Percentiles rank a stretch among this genome's conserved stretches.
Evolutionary conservation across 2,797 vertebrate genomes (phyloP).

Genomic region (Ceyx erithaca): DNA sequence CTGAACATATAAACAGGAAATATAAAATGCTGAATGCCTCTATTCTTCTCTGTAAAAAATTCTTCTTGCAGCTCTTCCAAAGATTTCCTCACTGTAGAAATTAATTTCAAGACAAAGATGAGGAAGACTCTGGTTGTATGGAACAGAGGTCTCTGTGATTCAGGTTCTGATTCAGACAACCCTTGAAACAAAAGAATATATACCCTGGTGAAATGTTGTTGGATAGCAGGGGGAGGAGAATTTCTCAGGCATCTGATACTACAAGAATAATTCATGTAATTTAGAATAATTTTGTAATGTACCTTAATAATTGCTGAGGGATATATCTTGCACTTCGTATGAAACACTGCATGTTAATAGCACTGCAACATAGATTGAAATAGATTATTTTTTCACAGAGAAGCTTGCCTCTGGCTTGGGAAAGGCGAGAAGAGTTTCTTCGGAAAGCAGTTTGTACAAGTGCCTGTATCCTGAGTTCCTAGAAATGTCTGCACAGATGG

Average conservation of each 20-base stretch:
- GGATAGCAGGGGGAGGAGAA: background rate
- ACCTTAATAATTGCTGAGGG: background rate
- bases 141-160: background rate
- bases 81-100: background rate
- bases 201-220: background rate
- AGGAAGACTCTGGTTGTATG: background rate
- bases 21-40: background rate
- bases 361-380: background rate
- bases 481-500: background rate
- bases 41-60: background rate
- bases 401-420: background rate
- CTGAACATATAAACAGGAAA: background rate
- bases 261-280: background rate
- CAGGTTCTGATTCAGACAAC: background rate
- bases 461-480: background rate
- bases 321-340: background rate
- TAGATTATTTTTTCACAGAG: background rate
- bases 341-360: background rate
- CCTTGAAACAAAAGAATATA: background rate
- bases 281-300: background rate
- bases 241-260: background rate
- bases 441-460: background rate
- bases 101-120: background rate
- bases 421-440: background rate
- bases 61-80: background rate